A percentile compares a stretch with the other conserved stretches of the same genome.
phyloP scores from a whole-genome alignment of 2,888 invertebrate species.

The Thecocarcelia acutangulata region DNA sequence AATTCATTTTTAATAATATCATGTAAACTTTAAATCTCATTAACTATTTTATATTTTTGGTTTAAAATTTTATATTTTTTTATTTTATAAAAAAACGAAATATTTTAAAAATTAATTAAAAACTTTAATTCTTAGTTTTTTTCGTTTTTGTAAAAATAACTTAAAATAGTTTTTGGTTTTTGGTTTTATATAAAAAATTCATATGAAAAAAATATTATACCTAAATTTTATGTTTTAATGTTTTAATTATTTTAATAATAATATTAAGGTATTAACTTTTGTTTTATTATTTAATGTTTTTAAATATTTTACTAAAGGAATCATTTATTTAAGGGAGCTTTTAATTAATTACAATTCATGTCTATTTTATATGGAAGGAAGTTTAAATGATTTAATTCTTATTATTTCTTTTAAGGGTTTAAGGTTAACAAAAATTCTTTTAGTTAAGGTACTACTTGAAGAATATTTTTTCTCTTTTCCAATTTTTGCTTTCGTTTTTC shows the following conservation, averaged over 20 bases:
- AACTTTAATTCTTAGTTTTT: conserved; percentile 51
- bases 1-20: conserved; percentile 42
- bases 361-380: conserved; percentile 69
- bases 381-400: conserved; percentile 44
- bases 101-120: conserved; percentile 73
- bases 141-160: conserved; percentile 36
- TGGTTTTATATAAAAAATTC: conserved; percentile 71
- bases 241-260: conserved; percentile 66
- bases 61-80: conserved; percentile 67
- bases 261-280: conserved; percentile 67
- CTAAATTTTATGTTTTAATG: conserved; percentile 57
- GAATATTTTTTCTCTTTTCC: conserved; percentile 44
- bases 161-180: background rate
- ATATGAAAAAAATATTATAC: conserved; percentile 70
- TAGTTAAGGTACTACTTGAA: conserved; percentile 67
- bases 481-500: conserved; percentile 49
- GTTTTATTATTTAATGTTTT: conserved; percentile 67
- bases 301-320: conserved; percentile 81
- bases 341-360: conserved; percentile 34
- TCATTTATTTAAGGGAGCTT: conserved; percentile 76
- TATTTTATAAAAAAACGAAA: conserved; percentile 68
- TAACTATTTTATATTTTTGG: conserved; percentile 30
- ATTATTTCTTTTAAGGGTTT: conserved; percentile 61
- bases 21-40: conserved; percentile 48
- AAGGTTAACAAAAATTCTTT: conserved; percentile 60